These are phyloP conservation scores for Hystrix brachyura DNA, from an alignment of 2,113 vertebrate species.

Conservation along the genomic window DNA sequence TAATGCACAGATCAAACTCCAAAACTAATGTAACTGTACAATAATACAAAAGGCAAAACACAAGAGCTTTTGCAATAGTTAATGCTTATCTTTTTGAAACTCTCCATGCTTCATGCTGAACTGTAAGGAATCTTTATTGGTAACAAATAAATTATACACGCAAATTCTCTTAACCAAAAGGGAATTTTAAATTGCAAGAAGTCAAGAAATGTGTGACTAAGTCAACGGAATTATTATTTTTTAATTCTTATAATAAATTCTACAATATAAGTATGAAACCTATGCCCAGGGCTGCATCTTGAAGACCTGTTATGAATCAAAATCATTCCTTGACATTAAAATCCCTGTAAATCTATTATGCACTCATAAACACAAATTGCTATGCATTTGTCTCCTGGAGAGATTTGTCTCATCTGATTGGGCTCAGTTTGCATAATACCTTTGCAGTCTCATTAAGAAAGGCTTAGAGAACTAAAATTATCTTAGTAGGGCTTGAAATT, in stretches of 20 bases:
- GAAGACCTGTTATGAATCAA: neutral
- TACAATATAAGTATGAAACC: neutral
- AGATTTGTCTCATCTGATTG: conserved; percentile 8
- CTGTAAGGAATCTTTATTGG: neutral
- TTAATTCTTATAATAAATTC: conserved; percentile 7
- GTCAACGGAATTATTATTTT: neutral
- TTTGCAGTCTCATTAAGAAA: neutral
- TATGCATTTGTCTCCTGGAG: conserved; percentile 20
- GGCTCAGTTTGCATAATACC: neutral
- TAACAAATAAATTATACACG: conserved; percentile 1
- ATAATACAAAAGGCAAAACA: neutral
- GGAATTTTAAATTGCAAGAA: neutral
- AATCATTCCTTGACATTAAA: conserved; percentile 3
- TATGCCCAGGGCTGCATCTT: neutral
- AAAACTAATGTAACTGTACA: neutral
- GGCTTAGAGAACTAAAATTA: neutral
- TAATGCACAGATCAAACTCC: neutral
- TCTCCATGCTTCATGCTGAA: neutral
- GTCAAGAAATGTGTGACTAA: neutral
- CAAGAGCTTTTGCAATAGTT: neutral
- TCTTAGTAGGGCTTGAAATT: conserved; percentile 39
- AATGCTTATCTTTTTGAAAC: neutral
- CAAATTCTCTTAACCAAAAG: neutral
- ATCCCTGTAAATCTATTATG: neutral
- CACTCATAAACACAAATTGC: conserved; percentile 23